These are phyloP conservation scores for Anorthoa munda DNA, from an alignment of 2,888 invertebrate species.

Conservation along the genomic window DNA sequence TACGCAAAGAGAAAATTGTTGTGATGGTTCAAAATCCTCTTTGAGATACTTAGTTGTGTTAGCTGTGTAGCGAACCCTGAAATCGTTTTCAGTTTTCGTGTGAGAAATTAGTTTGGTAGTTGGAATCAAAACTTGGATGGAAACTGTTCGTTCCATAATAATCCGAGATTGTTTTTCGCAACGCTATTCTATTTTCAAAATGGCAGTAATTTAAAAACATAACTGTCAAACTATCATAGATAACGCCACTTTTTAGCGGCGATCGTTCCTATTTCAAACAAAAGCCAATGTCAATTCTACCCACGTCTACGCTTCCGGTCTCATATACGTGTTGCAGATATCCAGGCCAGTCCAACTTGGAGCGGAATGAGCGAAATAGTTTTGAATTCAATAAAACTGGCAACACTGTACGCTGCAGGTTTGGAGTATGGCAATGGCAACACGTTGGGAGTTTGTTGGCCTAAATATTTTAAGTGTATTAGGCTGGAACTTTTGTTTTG, in stretches of 20 bases:
- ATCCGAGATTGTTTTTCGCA: background rate
- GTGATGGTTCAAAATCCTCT: conserved; percentile 22
- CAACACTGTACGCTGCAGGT: conserved; percentile 23
- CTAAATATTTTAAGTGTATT: conserved; percentile 52
- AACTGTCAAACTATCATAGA: conserved; percentile 38
- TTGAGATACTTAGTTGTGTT: conserved; percentile 42
- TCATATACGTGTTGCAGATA: conserved; percentile 58
- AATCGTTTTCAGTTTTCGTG: conserved; percentile 2
- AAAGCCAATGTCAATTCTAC: conserved; percentile 56
- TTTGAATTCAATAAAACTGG: conserved; percentile 58
- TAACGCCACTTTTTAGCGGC: conserved; percentile 34
- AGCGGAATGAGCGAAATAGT: conserved; percentile 49
- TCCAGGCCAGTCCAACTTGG: conserved; percentile 55
- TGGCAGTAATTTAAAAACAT: conserved; percentile 6
- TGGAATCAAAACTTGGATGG: background rate
- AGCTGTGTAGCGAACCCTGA: conserved; percentile 7
- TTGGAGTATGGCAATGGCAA: conserved; percentile 28
- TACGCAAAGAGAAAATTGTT: conserved; percentile 21
- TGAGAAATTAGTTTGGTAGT: background rate
- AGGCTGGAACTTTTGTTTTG: conserved; percentile 36
- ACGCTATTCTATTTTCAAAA: background rate
- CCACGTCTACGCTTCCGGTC: conserved; percentile 63
- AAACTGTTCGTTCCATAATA: background rate
- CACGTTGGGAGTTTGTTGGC: conserved; percentile 29
- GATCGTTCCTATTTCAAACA: conserved; percentile 61